Base-by-base conservation (phyloP, 1,140 invertebrate species). In the Drosophila miranda region DNA sequence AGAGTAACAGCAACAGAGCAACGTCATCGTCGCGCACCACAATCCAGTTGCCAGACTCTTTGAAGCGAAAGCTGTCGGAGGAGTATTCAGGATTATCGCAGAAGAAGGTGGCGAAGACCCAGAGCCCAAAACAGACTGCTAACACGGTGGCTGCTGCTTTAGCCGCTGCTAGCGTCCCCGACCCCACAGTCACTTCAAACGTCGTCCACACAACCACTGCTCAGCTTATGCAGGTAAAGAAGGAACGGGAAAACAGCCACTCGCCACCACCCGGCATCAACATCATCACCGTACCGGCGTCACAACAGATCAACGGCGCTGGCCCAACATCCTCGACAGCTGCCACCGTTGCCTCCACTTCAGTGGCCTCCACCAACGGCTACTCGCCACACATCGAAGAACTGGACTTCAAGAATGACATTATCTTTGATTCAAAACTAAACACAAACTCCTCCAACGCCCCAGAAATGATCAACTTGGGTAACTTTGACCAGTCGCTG, bases 381-480 rank as follows among this genome's bases (percentile, higher is more conserved):
- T 90, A 74, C 28, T 90, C 89, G 50, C 86, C 89, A 34, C 86
- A 87, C 41, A 73, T 89, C 19, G 86, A 90, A 13, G 89, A 90
- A 16, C 53, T 90, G 42, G 88, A 90, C 48, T 90, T 89, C 14
- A 88, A 84, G 16, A 90, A 89, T 42, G 89, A 90, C 42, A 90
- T 90, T 8, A 90, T 90, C 7, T 90, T 90, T 21, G 89, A 90
- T 43, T 62, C 83, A 11, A 87, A 87, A 21, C 54, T 71, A 1
- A 88, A 78, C 50, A 61, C 78, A 3, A 42, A 50, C 57, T 41
- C n/a, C n/a, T n/a, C 78, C 50, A 79, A 61, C n/a, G 46, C 72
- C 0, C 59, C 83, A 13, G 84, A 84, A 51, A 89, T 89, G 26
- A 90, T 90, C 0, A 90, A 90, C 59, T 72, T 90, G 23, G 89